Evolutionary conservation across 2,113 vertebrate species (phyloP), one percentile per base, ranked within the genome.

Genomic region (Myrmophylax atrothorax): DNA sequence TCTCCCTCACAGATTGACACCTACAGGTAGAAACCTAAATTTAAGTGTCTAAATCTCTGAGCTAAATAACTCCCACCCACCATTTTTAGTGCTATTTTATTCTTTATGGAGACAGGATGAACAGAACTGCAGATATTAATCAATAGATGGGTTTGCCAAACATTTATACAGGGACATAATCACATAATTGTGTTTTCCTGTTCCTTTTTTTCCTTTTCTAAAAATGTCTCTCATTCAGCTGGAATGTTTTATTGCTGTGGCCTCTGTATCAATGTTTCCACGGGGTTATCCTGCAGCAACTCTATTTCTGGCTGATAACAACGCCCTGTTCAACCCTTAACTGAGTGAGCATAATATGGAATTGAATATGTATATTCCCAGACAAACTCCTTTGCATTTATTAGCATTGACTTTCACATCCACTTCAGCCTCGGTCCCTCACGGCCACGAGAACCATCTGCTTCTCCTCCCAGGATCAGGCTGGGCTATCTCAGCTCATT

Each of bases 111-210:
- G 89, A 63, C 68, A 81, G 50, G 76, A 86, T 38, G 92, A 97
- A 28, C 29, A 81, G 79, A 95, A 50, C 55, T 50, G 59, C 76
- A 80, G 56, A 13, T 74, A 93, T 95, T 96, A 93, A 96, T 93
- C 96, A 84, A 93, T 89, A 94, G 3, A 35, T 89, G 86, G 89
- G 88, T 70, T 95, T 97, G 89, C 72, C 95, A 95, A 95, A 97
- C 86, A 95, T 97, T 95, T 92, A 84, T 70, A 62, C 22, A 38
- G 55, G 92, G 90, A 94, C 68, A 94, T 86, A 94, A 94, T 94
- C 88, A 88, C 73, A 90, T 89, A 86, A 97, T 90, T 1, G 1
- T 81, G 75, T 80, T 94, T 95, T 77, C 40, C 64, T 42, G 80
- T 56, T 40, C 66, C 66, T 29, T 73, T 76, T 79, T 69, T 42